Conservation (phyloP, 2,888 invertebrate genomes). For the Gastracanthus pulcherrimus region DNA sequence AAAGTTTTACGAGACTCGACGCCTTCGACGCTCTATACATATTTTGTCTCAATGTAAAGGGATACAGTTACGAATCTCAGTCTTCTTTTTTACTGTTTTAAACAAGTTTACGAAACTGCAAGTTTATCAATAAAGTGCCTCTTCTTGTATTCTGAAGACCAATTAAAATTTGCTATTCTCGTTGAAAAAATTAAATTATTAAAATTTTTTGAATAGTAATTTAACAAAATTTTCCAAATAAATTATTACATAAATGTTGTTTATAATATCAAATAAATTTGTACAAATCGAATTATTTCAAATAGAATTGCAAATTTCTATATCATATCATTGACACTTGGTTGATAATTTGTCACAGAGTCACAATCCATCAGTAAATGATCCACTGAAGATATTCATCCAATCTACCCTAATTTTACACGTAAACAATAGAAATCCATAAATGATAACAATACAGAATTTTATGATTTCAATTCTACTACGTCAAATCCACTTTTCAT, state of each 20-base stretch:
- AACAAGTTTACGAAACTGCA: not conserved
- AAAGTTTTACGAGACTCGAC: conserved; percentile 35
- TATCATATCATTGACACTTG: conserved; percentile 17
- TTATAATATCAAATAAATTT: not conserved
- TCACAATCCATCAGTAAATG: not conserved
- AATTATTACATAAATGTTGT: not conserved
- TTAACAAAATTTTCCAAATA: no score
- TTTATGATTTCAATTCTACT: conserved; percentile 1
- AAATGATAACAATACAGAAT: not conserved
- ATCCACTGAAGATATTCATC: not conserved
- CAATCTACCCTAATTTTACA: not conserved
- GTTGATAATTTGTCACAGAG: conserved; percentile 1
- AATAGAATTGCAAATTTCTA: not conserved
- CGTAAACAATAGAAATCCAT: not conserved
- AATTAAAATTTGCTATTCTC: not conserved
- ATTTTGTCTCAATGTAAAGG: conserved; percentile 23
- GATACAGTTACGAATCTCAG: conserved; percentile 51
- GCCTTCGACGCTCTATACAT: conserved; percentile 20
- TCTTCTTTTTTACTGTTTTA: conserved; percentile 9
- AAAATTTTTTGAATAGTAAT: no score
- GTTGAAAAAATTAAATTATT: no score
- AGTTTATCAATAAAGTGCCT: conserved; percentile 19
- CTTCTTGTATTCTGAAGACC: conserved; percentile 3
- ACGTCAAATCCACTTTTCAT: not conserved
- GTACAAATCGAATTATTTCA: not conserved